Evolutionary conservation across 1,140 invertebrate genomes (phyloP), one percentile per base, ranked within the genome.

Genomic region (Drosophila elegans): DNA sequence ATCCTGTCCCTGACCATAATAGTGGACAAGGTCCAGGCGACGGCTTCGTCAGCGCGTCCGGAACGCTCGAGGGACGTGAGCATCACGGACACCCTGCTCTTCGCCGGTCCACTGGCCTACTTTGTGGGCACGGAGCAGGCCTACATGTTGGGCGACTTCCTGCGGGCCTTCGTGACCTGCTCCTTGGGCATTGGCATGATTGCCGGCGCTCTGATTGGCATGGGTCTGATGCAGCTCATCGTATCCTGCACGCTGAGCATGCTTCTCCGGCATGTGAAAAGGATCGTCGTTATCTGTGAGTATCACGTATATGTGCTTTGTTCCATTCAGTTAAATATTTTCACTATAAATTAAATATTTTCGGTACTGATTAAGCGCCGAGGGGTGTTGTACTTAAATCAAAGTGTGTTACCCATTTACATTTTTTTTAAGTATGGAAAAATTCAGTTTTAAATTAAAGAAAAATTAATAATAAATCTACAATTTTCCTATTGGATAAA

Each of bases 111-210:
- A 0, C 79, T 95, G 42, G 94, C 95, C 2, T 92, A 95, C 13
- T 96, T 95, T 68, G 95, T 95, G 59, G 95, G 95, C 29, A 93
- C 95, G 21, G 95, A 95, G 74, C 95, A 96, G 82, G 95, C 94
- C 38, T 95, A 95, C 67, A 95, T 96, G 90, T 94, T 94, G 54
- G 93, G 94, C 2, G 95, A 95, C 67, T 96, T 95, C 75, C 93
- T 94, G 41, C 94, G 95, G 91, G 91, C 91, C 36, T 92, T 91
- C 44, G 90, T 92, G 25, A 91, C 91, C 29, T 96, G 95, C 79
- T 94, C 95, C 1, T 78, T 95, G 72, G 95, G 95, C 11, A 93
- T 95, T 13, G 93, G 93, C 9, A 93, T 94, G 56, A 93, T 95
- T 2, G 93, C 94, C 32, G 91, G 95, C 32, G 94, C 95, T 9